These are phyloP conservation scores for Heliothis virescens DNA, from an alignment of 1,140 invertebrate genomes.

Conservation along the genomic window DNA sequence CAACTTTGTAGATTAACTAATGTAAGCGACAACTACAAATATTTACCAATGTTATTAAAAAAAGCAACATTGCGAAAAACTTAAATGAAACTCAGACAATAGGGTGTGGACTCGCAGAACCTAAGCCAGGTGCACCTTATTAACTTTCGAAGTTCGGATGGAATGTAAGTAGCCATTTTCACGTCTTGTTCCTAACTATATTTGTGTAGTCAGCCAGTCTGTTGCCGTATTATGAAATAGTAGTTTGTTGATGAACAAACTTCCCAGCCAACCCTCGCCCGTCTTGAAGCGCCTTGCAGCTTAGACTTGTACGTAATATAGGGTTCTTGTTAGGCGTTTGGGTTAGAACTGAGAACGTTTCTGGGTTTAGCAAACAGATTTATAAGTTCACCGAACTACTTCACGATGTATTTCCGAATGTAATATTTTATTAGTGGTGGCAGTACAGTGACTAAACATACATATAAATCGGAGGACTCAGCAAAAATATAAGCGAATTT, in stretches of 20 bases:
- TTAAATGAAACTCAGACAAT: conserved; percentile 25
- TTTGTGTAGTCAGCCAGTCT: conserved; percentile 40
- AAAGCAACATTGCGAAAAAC: conserved; percentile 11
- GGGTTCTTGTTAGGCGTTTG: conserved; percentile 23
- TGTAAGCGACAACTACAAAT: too few relatives aligned
- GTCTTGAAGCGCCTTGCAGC: conserved; percentile 8
- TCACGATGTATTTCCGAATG: conserved; percentile 3
- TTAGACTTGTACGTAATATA: conserved; percentile 31
- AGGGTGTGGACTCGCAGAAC: conserved; percentile 33
- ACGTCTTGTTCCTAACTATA: neutral
- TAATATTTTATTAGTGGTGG: neutral
- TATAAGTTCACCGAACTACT: conserved; percentile 6
- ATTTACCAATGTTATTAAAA: neutral
- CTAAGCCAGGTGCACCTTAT: conserved; percentile 50
- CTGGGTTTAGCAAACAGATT: conserved; percentile 24
- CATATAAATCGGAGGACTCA: too few relatives aligned
- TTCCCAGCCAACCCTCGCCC: conserved; percentile 13
- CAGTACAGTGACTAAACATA: neutral
- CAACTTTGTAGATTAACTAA: neutral
- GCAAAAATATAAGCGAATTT: too few relatives aligned
- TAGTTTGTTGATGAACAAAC: conserved; percentile 51
- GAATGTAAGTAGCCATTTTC: conserved; percentile 47
- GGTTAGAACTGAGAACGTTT: conserved; percentile 31
- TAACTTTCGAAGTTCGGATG: conserved; percentile 39
- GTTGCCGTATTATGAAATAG: conserved; percentile 48